phyloP scores from a whole-genome alignment of 35 echinoderm and acorn worm genomes.

The Patiria miniata region DNA sequence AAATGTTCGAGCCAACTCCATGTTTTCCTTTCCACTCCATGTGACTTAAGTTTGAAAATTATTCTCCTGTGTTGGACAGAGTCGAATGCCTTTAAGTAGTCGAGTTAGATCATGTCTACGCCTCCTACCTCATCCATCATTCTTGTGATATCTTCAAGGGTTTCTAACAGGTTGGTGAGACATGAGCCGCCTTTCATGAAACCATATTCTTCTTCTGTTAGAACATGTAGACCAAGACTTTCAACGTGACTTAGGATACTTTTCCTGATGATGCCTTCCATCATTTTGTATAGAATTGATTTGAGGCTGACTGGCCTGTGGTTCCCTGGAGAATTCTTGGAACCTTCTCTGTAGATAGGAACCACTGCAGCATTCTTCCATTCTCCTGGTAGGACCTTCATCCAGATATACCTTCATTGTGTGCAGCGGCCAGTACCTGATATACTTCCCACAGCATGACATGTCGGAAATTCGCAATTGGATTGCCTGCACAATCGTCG shows the following conservation, averaged over 20 bases:
- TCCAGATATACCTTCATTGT: too few species aligned
- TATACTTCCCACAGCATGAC: too few species aligned
- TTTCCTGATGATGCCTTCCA: constrained; percentile 46
- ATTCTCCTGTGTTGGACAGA: constrained; percentile 48
- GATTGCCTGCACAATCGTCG: too few species aligned
- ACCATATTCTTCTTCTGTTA: constrained; percentile 43
- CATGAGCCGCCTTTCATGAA: too few species aligned
- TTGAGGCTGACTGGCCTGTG: constrained; percentile 53
- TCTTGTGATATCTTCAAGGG: background rate
- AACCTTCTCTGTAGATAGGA: constrained; percentile 55
- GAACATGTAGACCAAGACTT: background rate
- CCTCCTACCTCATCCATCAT: background rate
- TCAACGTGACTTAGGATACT: constrained; percentile 37
- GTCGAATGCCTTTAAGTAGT: too few species aligned
- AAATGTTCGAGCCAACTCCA: constrained; percentile 26
- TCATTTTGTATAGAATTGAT: constrained; percentile 47
- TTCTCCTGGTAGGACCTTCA: constrained; percentile 43
- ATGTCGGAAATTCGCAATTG: too few species aligned
- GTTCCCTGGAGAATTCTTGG: constrained; percentile 3
- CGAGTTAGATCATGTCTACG: constrained; percentile 27
- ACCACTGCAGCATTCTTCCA: constrained; percentile 49
- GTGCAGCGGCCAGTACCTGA: too few species aligned
- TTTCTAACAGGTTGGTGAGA: too few species aligned
- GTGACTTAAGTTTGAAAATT: constrained; percentile 36
- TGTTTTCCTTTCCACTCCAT: background rate